Evolutionary conservation across 1,140 invertebrate species (phyloP), one percentile per base, ranked within the genome.

Genomic region (Zaprionus taronus): DNA sequence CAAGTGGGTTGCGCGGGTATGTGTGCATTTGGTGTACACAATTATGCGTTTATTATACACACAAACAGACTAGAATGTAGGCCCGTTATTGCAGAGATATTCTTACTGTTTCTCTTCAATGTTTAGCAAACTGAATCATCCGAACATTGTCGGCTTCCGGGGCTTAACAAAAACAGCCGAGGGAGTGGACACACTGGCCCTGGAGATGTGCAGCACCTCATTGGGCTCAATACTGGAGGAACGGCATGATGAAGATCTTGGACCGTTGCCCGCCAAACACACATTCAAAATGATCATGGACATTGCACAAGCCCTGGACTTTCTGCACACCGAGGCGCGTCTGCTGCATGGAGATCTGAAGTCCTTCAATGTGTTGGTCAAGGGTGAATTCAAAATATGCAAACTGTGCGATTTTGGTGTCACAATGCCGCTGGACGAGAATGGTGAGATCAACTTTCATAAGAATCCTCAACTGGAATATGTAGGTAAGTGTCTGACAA

Each of bases 331-430:
- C 11, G 94, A 95, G 69, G 95, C 94, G 28, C 93, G 95, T 26
- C 93, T 97, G 57, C 91, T 98, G 12, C 97, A 98, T 80, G 96
- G 97, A 41, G 97, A 98, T 91, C 93, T 98, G 15, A 98, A 98
- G 93, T 97, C 97, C 67, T 96, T 95, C 73, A 98, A 98, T 93
- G 93, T 98, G 36, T 93, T 98, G 9, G 92, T 96, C 11, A 95
- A 96, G 84, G 95, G 95, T 24, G 94, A 97, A 89, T 97, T 97
- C 91, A 94, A 95, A 51, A 94, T 93, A 1, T 96, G 96, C 56
- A 98, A 98, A 92, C 92, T 98, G 4, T 97, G 97, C 92, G 97
- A 98, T 91, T 98, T 98, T 94, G 97, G 97, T 20, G 96, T 97
- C 14, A 95, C 95, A 34, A 72, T 97, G 62, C 95, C 95, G 4